phyloP scores from a whole-genome alignment of 1,140 invertebrate genomes.

The Neodiprion fabricii region DNA sequence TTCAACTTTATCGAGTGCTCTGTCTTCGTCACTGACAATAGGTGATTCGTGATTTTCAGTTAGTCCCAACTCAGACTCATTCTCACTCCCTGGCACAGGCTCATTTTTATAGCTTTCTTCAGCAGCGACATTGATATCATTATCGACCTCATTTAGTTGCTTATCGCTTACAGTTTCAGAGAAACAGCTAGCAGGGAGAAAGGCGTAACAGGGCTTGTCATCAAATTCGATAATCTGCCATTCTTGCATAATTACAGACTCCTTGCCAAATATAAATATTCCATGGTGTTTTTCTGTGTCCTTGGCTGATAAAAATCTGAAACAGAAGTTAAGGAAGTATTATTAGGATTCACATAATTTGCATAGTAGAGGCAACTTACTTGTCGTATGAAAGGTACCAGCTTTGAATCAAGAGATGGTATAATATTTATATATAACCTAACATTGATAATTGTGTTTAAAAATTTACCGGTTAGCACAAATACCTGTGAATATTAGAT shows the following conservation, averaged over 20 bases:
- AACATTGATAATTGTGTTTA: too few relatives aligned
- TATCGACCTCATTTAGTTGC: background rate
- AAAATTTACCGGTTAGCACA: too few relatives aligned
- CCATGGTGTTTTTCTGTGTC: conserved; percentile 38
- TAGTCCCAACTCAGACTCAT: background rate
- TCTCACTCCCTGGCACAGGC: background rate
- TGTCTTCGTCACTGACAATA: background rate
- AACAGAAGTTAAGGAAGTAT: background rate
- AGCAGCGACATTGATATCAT: background rate
- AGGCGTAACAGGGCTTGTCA: conserved; percentile 58
- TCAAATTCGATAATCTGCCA: conserved; percentile 61
- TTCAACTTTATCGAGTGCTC: background rate
- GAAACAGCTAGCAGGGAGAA: conserved; percentile 52
- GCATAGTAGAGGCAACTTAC: background rate
- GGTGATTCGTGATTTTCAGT: too few relatives aligned
- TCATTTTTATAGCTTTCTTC: background rate
- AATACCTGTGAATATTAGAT: too few relatives aligned
- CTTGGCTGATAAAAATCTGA: background rate
- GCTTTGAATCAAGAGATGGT: background rate
- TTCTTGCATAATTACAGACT: conserved; percentile 57
- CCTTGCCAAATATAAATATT: conserved; percentile 55
- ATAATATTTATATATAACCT: background rate
- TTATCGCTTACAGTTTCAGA: background rate
- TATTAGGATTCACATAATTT: background rate
- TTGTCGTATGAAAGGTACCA: background rate